Conservation (phyloP, 2,113 vertebrate genomes). For the Epinephelus lanceolatus region DNA sequence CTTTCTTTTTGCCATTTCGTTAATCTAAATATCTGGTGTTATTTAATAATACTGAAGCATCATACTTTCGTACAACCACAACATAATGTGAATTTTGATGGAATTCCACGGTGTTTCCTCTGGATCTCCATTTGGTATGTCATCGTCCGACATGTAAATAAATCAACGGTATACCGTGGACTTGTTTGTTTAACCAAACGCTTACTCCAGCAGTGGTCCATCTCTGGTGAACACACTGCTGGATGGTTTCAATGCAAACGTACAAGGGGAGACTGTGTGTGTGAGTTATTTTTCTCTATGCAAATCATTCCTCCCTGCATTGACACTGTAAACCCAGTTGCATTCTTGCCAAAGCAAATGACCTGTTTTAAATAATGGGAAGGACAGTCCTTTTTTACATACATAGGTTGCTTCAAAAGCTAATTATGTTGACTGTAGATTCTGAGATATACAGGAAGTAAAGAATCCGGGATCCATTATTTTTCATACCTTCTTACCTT, state of each 20-base stretch:
- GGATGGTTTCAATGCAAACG: neutral
- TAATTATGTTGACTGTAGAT: neutral
- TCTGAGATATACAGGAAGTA: neutral
- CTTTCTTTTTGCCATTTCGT: neutral
- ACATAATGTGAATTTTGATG: neutral
- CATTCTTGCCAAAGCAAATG: neutral
- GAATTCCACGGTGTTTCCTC: neutral
- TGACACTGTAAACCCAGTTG: neutral
- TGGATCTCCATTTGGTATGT: neutral
- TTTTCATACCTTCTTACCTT: too few relatives aligned
- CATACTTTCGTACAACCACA: neutral
- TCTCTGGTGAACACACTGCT: neutral
- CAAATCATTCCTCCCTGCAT: conserved; percentile 21
- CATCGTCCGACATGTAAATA: neutral
- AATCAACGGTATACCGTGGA: too few relatives aligned
- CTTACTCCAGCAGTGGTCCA: too few relatives aligned
- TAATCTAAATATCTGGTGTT: neutral
- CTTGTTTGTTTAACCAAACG: conserved; percentile 39
- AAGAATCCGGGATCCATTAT: neutral
- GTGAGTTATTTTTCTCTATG: conserved; percentile 7
- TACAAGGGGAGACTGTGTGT: neutral
- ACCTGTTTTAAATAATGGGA: neutral
- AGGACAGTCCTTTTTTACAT: too few relatives aligned
- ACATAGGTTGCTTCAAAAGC: neutral
- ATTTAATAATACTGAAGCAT: neutral